phyloP scores from a whole-genome alignment of 2,888 invertebrate species.

The Leucoma salicis region DNA sequence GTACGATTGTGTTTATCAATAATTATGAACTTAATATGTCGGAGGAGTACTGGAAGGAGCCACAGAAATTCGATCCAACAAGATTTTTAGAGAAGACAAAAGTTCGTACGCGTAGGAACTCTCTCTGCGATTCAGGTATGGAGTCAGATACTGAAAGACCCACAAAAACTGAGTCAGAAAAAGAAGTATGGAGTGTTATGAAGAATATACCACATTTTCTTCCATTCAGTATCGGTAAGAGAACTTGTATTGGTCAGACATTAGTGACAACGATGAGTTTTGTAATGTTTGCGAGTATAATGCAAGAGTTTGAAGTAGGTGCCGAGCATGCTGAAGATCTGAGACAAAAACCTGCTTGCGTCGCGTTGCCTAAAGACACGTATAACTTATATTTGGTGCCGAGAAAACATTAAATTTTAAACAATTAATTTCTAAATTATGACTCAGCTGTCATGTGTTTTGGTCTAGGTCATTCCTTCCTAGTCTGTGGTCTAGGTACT shows the following conservation, averaged over 20 bases:
- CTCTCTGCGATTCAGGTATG: constrained; percentile 81
- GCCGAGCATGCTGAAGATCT: constrained; percentile 77
- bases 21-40: constrained; percentile 91
- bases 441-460: constrained; percentile 15
- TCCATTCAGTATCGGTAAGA: constrained; percentile 92
- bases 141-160: constrained; percentile 74
- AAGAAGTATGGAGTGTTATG: constrained; percentile 65
- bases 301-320: constrained; percentile 86
- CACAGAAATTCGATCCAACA: constrained; percentile 87
- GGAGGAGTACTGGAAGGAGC: constrained; percentile 87
- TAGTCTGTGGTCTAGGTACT: too few relatives aligned
- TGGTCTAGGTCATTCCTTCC: not conserved
- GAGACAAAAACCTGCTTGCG: constrained; percentile 85
- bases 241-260: constrained; percentile 93
- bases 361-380: constrained; percentile 88
- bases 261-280: constrained; percentile 90
- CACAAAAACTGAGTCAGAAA: constrained; percentile 46
- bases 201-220: constrained; percentile 87
- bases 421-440: constrained; percentile 14
- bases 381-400: constrained; percentile 84
- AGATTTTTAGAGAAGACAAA: constrained; percentile 84
- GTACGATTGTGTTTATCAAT: constrained; percentile 91
- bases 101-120: constrained; percentile 58
- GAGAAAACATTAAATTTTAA: constrained; percentile 57
- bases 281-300: constrained; percentile 86